A percentile compares a stretch with the other conserved stretches of the same genome.
phyloP scores from a whole-genome alignment of 2,888 invertebrate genomes.

The Cinara cedri region DNA sequence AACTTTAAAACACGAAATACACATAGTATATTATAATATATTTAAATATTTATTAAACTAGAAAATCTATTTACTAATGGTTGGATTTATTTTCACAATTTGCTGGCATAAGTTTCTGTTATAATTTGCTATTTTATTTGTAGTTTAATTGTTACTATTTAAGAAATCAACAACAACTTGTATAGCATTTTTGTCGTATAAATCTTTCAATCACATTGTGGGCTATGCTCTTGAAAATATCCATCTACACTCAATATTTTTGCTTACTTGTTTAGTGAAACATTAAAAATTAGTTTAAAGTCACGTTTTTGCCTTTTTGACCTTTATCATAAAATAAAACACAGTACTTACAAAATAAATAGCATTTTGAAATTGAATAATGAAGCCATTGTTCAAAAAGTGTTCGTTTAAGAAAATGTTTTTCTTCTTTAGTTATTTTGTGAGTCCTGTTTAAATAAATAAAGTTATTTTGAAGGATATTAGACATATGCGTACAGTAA shows the following conservation, averaged over 20 bases:
- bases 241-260: constrained; percentile 17
- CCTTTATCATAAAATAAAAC: background rate
- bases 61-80: no score
- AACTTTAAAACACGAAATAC: no score
- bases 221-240: background rate
- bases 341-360: background rate
- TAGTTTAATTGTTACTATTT: no score
- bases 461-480: constrained; percentile 13
- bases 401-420: background rate
- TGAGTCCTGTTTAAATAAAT: background rate
- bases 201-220: no score
- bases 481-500: constrained; percentile 12
- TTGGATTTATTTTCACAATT: no score
- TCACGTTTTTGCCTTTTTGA: background rate
- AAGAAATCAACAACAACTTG: background rate
- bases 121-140: no score
- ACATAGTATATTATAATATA: no score
- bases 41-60: no score
- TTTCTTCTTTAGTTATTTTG: background rate
- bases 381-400: background rate
- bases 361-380: background rate
- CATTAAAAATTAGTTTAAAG: background rate
- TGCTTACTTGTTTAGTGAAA: constrained; percentile 5
- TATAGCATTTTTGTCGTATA: background rate
- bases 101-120: no score